Conservation (phyloP, 2,113 vertebrate genomes). For the Ornithorhynchus anatinus region DNA sequence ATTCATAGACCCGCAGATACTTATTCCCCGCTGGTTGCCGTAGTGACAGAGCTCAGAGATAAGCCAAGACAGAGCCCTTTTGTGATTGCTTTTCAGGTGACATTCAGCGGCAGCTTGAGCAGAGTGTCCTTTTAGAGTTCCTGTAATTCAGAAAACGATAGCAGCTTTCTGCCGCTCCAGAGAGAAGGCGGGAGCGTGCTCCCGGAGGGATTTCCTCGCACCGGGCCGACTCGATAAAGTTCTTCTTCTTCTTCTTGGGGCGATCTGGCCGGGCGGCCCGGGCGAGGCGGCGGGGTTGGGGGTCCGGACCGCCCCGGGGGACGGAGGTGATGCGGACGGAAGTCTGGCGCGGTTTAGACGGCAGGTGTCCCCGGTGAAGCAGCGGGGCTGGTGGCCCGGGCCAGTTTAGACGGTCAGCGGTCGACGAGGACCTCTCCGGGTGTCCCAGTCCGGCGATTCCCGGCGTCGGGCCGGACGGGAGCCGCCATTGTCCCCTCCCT, state of each 20-base stretch:
- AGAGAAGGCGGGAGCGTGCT: constrained; percentile 80
- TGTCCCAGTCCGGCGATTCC: too few species aligned
- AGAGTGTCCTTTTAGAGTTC: constrained; percentile 89
- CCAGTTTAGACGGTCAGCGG: too few species aligned
- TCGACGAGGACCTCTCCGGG: too few species aligned
- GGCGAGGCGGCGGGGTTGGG: too few species aligned
- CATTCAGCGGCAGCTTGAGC: constrained; percentile 88
- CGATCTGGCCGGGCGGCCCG: too few species aligned
- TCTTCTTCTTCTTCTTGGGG: constrained; percentile 77
- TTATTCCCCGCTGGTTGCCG: constrained; percentile 96
- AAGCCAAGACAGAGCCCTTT: constrained; percentile 90
- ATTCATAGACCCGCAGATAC: constrained; percentile 88
- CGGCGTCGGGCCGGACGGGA: too few species aligned
- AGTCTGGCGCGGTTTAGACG: too few species aligned
- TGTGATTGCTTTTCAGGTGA: constrained; percentile 95
- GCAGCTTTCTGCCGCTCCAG: constrained; percentile 83
- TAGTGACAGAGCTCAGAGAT: constrained; percentile 94
- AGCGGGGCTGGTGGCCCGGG: too few species aligned
- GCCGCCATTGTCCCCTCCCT: too few species aligned
- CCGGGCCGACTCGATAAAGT: constrained; percentile 81
- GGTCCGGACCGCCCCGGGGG: too few species aligned
- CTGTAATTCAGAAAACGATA: constrained; percentile 89
- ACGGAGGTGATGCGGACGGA: too few species aligned
- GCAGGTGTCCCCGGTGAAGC: too few species aligned
- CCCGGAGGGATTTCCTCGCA: constrained; percentile 78